phyloP scores from a whole-genome alignment of 2,888 invertebrate genomes.

The Drosophila anomelani region DNA sequence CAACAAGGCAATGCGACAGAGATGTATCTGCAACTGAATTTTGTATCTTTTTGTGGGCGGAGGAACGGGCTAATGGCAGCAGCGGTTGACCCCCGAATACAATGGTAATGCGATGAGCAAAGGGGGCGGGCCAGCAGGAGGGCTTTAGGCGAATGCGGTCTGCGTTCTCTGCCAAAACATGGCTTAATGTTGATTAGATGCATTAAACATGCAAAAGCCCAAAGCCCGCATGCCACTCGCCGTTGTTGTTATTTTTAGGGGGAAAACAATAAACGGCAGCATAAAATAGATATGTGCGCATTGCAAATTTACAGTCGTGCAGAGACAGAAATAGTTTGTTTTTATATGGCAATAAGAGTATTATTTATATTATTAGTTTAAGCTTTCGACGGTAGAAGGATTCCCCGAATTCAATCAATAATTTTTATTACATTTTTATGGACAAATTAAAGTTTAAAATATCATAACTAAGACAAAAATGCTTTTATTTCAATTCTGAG shows the following conservation, averaged over 20 bases:
- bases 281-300: constrained; percentile 49
- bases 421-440: too few relatives aligned
- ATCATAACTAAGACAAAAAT: too few relatives aligned
- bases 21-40: constrained; percentile 39
- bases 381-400: too few relatives aligned
- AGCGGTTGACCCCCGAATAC: constrained; percentile 65
- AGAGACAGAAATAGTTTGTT: not conserved
- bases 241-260: constrained; percentile 45
- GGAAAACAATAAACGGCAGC: constrained; percentile 54
- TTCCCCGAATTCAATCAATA: too few relatives aligned
- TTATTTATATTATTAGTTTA: not conserved
- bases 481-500: too few relatives aligned
- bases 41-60: constrained; percentile 26
- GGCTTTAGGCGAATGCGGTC: constrained; percentile 2
- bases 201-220: constrained; percentile 74
- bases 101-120: constrained; percentile 43
- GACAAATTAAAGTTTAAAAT: too few relatives aligned
- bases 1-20: constrained; percentile 31
- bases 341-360: too few relatives aligned
- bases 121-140: constrained; percentile 20
- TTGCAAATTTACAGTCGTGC: constrained; percentile 25
- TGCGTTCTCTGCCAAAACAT: constrained; percentile 58
- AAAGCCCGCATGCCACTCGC: constrained; percentile 45
- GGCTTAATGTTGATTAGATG: constrained; percentile 77
- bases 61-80: constrained; percentile 1